A percentile compares a stretch with the other conserved stretches of the same genome.
Evolutionary conservation across 2,797 vertebrate species (phyloP).

Genomic region (Ctenopoma kingsleyae): DNA sequence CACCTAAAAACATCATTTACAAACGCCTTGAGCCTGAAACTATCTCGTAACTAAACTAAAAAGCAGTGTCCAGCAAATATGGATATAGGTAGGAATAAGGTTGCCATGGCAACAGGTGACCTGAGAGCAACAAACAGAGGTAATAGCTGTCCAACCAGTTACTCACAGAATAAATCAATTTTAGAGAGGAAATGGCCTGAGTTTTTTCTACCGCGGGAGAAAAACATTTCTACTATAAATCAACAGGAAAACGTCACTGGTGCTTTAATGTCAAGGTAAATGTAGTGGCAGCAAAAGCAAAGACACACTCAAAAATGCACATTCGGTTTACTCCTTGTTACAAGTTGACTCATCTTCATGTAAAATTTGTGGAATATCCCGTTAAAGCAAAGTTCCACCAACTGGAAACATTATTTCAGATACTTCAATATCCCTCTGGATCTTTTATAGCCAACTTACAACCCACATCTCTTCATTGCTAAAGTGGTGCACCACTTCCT

Average conservation of each 20-base stretch:
- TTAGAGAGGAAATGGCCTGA: constrained; percentile 25
- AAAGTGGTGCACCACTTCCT: not conserved
- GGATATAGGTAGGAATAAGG: not conserved
- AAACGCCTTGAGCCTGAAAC: not conserved
- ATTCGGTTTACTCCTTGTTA: no score
- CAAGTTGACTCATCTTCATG: no score
- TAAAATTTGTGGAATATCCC: not conserved
- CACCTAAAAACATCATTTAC: no score
- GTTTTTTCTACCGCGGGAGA: constrained; percentile 11
- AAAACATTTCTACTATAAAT: constrained; percentile 9
- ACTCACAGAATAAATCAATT: constrained; percentile 28
- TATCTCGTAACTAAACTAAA: not conserved
- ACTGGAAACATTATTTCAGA: not conserved
- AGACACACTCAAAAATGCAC: no score
- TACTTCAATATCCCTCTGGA: not conserved
- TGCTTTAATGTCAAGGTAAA: no score
- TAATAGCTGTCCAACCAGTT: constrained; percentile 5
- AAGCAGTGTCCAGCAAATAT: not conserved
- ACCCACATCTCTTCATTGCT: not conserved
- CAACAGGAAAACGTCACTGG: not conserved
- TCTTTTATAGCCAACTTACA: not conserved
- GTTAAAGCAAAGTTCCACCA: not conserved
- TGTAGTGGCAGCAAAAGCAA: no score
- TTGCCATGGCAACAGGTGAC: constrained; percentile 61
- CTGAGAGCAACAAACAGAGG: constrained; percentile 34